Base-by-base conservation (phyloP, 2,888 invertebrate species). In the Notodonta ziczac region DNA sequence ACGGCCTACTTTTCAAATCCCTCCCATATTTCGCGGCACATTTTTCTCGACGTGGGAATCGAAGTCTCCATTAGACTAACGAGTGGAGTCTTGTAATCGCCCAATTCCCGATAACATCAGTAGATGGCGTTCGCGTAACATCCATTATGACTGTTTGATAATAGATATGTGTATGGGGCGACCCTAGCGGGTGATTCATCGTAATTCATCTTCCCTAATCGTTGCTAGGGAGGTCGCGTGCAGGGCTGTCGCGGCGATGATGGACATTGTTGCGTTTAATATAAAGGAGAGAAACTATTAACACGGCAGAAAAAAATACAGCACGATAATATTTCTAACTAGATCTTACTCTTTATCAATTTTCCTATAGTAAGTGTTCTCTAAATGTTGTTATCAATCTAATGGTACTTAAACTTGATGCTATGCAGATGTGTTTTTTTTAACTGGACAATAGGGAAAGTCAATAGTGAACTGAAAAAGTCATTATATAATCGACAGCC, bases 201-300 rank as follows among this genome's bases (percentile, higher is more conserved):
- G 81, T 80, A 80, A 82, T 85, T 81, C 82, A 80, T 85, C 84
- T 83, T 84, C 78, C 73, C 72, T 84, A 84, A 84, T 80, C 75
- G 81, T 69, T 69, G 69, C 63, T 71, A 63, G 56, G 67, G 65
- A 58, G 62, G 50, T 63, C 46, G 60, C 57, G 6, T 39, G 12
- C 60, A 76, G 63, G 72, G 76, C 64, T 76, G 72, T 62, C 73
- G 57, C 64, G 9, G 13, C n/a, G 42, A 13, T 13, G 16, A 59
- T 46, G 24, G 14, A 39, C 16, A 50, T 16, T 14, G 16, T 50
- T 50, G 50, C 12, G 16, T 50, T 50, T 50, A 50, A 46, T 46
- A 46, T 46, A n/a, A 42, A 46, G 46, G 16, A 4, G 50, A 16
- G 16, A 50, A 16, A 50, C 16, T 50, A 16, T 14, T 48, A 50